Evolutionary conservation across 1,140 invertebrate genomes (phyloP), one percentile per base, ranked within the genome.

Genomic region (Musca vetustissima): DNA sequence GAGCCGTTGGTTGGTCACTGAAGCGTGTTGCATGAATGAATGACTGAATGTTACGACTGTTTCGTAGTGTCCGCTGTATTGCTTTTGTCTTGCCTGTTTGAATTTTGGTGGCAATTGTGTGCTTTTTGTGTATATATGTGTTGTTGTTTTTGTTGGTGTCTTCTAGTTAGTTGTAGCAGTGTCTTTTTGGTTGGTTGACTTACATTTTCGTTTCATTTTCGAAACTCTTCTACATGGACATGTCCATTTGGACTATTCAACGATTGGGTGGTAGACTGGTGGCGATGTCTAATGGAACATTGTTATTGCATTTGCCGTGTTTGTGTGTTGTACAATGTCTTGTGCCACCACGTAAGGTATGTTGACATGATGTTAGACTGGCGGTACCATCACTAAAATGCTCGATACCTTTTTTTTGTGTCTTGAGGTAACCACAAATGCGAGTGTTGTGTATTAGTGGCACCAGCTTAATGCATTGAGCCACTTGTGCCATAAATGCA

Each of bases 41-140:
- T 32, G 55, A n/a, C n/a, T n/a, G n/a, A 59, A 61, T 61, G 17
- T 61, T 61, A 17, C 28, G 36, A 43, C 36, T 43, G 13, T 43
- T 43, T 43, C 36, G 36, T 61, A 36, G 57, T 61, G 57, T 61
- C 57, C 57, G 57, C 57, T 61, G 57, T n/a, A n/a, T 28, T 36
- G 57, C 36, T 43, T 43, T 59, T 59, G 55, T 61, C 57, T 61
- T 36, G 28, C 6, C 36, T 43, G 7, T 43, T 11, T 61, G 57
- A n/a, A 19, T 61, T 32, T 61, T 61, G 57, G 57, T 61, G 57
- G 57, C 57, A 61, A 61, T 61, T 61, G 57, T 61, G 28, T 61
- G 28, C 28, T 59, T 59, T 36, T n/a, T n/a, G n/a, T n/a, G n/a
- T n/a, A n/a, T n/a, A n/a, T n/a, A n/a, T n/a, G n/a, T n/a, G n/a